These are phyloP conservation scores for Geotrypetes seraphini DNA, from an alignment of 2,797 vertebrate genomes.

Conservation along the genomic window DNA sequence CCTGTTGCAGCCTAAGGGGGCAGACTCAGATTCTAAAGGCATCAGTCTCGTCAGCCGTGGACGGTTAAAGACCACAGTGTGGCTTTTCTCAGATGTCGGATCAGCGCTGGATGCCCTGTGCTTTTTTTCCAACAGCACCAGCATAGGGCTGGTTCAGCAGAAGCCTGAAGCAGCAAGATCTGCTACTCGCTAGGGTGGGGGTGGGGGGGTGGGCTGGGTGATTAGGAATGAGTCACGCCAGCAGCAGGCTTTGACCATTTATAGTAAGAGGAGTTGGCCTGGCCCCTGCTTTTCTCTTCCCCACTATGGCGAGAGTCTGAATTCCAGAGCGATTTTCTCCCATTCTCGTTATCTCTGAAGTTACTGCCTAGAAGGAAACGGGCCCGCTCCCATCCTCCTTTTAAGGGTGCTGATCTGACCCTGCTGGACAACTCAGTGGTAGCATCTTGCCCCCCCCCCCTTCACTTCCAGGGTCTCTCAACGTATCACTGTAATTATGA, in stretches of 20 bases:
- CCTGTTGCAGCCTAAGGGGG: too few species aligned
- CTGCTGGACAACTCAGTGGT: too few species aligned
- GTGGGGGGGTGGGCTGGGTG: too few species aligned
- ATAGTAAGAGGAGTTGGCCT: conserved; percentile 31
- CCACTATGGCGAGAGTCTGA: neutral
- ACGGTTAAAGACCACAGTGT: neutral
- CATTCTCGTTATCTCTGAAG: conserved; percentile 28
- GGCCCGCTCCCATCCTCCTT: neutral
- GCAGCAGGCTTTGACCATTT: conserved; percentile 36
- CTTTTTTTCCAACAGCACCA: neutral
- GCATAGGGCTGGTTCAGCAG: conserved; percentile 2
- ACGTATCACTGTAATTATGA: too few species aligned
- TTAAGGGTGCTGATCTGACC: too few species aligned
- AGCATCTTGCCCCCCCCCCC: too few species aligned
- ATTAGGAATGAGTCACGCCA: conserved; percentile 13
- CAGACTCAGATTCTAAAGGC: neutral
- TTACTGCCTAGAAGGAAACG: conserved; percentile 24
- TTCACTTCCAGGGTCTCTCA: too few species aligned
- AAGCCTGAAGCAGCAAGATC: conserved; percentile 27
- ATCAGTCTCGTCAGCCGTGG: neutral
- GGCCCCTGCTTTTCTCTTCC: neutral
- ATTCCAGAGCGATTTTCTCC: conserved; percentile 14
- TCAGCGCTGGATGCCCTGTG: too few species aligned
- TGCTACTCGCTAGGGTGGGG: conserved; percentile 2
- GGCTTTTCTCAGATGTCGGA: too few species aligned